Base-by-base conservation (phyloP, 2,113 vertebrate genomes). In the Callopanchax toddi region DNA sequence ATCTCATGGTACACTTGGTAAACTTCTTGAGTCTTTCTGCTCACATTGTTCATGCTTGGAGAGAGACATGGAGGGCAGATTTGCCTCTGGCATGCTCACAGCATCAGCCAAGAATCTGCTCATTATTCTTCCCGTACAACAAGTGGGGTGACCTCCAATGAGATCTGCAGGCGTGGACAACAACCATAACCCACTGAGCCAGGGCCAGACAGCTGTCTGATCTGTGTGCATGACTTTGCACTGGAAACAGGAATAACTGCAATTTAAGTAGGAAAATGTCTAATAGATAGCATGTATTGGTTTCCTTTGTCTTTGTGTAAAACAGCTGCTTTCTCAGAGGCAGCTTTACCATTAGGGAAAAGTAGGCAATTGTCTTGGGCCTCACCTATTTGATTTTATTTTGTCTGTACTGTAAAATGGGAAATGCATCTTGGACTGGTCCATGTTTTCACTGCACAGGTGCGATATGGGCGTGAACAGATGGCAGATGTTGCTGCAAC, bases 1-100 rank as follows among this genome's bases (percentile, higher is more conserved):
- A 60, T 67, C 78, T 56, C 67, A 67, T 16, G 1, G 53, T 76
- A 70, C 45, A 43, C 57, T 71, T 61, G 12, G 65, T 71, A 39
- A 68, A 74, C 53, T 69, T 75, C 57, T 69, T 36, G 72, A 68
- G 56, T 56, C 43, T 83, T 20, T 61, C 68, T 58, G 21, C 70
- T 71, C 49, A 34, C 56, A 62, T 55, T 62, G 15, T 78, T 74
- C 70, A 67, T 72, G 74, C 78, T 71, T 60, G 58, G 75, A 60
- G 67, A 80, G 73, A 71, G 71, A 80, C 49, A 62, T 29, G 58
- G 60, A 78, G 64, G 73, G 71, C 71, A 82, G 44, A 79, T 80
- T 63, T 68, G 87, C 89, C 84, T 72, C 73, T 83, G 79, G 89
- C 87, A 67, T 53, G 69, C 88, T 82, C 74, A 80, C 68, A 82